phyloP scores from a whole-genome alignment of 1,140 invertebrate species.

The Cyclargus thomasi region DNA sequence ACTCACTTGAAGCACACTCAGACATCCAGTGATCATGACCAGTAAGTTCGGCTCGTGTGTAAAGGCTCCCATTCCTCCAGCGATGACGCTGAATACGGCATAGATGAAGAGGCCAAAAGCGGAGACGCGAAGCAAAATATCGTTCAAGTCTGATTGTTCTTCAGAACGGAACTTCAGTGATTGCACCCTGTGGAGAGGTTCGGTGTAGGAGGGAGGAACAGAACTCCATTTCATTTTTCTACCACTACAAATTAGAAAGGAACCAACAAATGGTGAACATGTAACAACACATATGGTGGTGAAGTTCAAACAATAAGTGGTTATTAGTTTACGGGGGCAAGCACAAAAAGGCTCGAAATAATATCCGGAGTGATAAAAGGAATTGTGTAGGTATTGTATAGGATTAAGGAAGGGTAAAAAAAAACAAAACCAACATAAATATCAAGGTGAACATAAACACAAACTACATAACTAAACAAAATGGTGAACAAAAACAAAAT shows the following conservation, averaged over 20 bases:
- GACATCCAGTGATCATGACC: constrained; percentile 90
- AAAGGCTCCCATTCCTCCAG: constrained; percentile 88
- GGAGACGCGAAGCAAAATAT: constrained; percentile 92
- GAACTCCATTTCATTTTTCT: constrained; percentile 72
- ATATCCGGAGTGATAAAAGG: constrained; percentile 20
- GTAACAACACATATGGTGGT: constrained; percentile 25
- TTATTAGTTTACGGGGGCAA: constrained; percentile 14
- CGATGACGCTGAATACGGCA: constrained; percentile 94
- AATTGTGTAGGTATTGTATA: constrained; percentile 21
- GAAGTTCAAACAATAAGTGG: constrained; percentile 15
- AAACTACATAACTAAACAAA: constrained; percentile 20
- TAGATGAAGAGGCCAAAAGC: constrained; percentile 94
- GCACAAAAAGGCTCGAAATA: constrained; percentile 21
- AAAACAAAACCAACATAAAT: constrained; percentile 23
- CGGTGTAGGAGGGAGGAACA: constrained; percentile 68
- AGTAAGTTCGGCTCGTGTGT: constrained; percentile 90
- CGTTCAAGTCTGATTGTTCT: constrained; percentile 91
- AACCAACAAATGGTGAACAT: constrained; percentile 59
- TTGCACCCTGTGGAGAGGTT: constrained; percentile 83
- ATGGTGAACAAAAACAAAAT: constrained; percentile 15
- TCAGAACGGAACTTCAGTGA: constrained; percentile 91
- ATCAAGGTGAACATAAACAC: constrained; percentile 11
- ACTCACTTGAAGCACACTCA: constrained; percentile 87
- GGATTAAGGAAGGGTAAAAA: constrained; percentile 27
- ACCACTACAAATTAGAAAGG: constrained; percentile 51